Evolutionary conservation across 2,113 vertebrate genomes (phyloP).

Genomic region (Psilopsiagon aurifrons): DNA sequence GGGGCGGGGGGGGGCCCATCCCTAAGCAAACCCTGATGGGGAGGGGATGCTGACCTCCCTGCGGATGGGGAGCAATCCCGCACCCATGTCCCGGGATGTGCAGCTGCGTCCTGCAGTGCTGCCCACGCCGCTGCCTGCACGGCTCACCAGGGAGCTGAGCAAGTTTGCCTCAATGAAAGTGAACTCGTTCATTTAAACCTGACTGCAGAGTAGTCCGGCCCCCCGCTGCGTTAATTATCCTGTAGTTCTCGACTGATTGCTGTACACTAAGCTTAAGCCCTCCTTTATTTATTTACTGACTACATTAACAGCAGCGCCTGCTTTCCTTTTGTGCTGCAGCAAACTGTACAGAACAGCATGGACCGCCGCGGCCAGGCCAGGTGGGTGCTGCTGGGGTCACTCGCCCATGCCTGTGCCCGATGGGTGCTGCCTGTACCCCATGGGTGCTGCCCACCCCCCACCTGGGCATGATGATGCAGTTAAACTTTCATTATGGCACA

Average conservation of each 20-base stretch:
- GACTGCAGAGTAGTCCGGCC: slow-evolving; percentile 69
- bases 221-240: slow-evolving; percentile 81
- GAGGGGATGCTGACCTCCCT: accelerated
- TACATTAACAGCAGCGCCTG: slow-evolving; percentile 76
- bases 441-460: not conserved
- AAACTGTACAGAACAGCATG: not conserved
- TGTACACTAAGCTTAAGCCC: slow-evolving; percentile 80
- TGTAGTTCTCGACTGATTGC: slow-evolving; percentile 80
- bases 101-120: accelerated
- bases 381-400: not conserved
- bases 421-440: not conserved
- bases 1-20: accelerated
- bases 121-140: not conserved
- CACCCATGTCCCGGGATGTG: accelerated
- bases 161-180: slow-evolving; percentile 72
- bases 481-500: accelerated
- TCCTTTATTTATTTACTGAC: slow-evolving; percentile 85
- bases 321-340: slow-evolving; percentile 29
- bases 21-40: not conserved
- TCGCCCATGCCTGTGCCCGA: accelerated
- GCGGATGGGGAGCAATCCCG: accelerated
- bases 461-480: not conserved
- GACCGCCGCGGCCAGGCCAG: not conserved
- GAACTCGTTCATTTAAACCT: slow-evolving; percentile 80
- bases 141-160: slow-evolving; percentile 56